A percentile compares a stretch with the other conserved stretches of the same genome.
Evolutionary conservation across 2,797 vertebrate species (phyloP).

Genomic region (Corythornis leucogaster): DNA sequence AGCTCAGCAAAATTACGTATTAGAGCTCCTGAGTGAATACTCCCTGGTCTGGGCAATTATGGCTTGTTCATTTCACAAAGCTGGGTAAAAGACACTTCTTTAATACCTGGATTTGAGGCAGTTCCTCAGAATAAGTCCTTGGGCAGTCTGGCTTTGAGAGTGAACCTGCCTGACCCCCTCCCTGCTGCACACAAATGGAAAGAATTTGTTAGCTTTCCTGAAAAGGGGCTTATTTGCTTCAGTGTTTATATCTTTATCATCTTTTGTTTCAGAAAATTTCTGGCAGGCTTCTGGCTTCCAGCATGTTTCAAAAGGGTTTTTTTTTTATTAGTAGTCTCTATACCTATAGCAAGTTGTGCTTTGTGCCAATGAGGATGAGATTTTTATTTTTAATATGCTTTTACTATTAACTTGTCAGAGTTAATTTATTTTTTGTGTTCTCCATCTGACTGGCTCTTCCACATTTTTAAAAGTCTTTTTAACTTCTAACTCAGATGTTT

Average conservation of each 20-base stretch:
- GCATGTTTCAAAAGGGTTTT: not conserved
- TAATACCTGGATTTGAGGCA: not conserved
- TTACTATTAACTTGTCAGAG: not conserved
- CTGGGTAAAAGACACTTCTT: not conserved
- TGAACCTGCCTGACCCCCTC: slow-evolving; percentile 26
- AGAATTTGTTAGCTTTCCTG: slow-evolving; percentile 26
- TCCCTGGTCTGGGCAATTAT: not conserved
- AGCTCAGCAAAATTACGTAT: not conserved
- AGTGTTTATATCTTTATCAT: slow-evolving; percentile 13
- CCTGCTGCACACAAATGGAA: slow-evolving; percentile 11
- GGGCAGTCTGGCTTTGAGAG: not conserved
- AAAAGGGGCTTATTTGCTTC: not conserved
- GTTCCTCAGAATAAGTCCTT: not conserved
- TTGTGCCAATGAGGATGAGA: not conserved
- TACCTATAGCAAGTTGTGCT: not conserved
- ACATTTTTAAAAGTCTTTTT: not conserved
- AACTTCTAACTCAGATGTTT: not conserved
- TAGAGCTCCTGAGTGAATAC: not conserved
- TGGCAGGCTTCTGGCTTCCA: not conserved
- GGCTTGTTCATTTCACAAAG: not conserved
- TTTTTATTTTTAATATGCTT: not conserved
- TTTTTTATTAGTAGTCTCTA: not conserved
- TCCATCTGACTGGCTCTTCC: not conserved
- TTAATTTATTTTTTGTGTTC: not conserved
- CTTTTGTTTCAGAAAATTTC: slow-evolving; percentile 19